These are phyloP conservation scores for Pithys albifrons DNA, from an alignment of 2,113 vertebrate genomes.

Conservation along the genomic window DNA sequence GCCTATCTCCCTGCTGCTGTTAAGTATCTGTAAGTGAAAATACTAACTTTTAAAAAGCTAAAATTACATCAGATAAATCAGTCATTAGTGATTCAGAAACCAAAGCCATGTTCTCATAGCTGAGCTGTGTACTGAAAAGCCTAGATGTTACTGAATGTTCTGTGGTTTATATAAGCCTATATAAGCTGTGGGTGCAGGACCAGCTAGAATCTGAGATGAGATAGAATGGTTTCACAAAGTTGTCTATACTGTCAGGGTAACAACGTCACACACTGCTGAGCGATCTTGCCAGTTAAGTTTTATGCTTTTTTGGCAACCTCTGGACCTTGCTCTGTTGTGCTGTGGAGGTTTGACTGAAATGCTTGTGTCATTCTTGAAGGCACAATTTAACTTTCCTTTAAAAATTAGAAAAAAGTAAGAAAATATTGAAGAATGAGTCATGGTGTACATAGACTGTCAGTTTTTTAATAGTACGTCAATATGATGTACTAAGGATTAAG, in stretches of 20 bases:
- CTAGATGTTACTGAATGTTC: not conserved
- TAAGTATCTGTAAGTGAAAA: not conserved
- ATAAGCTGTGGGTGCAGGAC: not conserved
- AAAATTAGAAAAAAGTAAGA: not conserved
- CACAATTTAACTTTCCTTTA: not conserved
- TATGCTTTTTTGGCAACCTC: not conserved
- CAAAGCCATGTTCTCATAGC: not conserved
- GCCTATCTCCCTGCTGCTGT: not conserved
- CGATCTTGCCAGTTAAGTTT: not conserved
- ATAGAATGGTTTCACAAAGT: not conserved
- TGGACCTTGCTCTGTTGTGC: not conserved
- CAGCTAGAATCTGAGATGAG: not conserved
- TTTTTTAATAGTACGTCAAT: not conserved
- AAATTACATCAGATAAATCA: not conserved
- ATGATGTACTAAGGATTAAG: not conserved
- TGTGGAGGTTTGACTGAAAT: not conserved
- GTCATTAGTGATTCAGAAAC: not conserved
- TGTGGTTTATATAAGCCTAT: not conserved
- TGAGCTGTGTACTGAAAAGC: not conserved
- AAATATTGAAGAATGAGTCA: not conserved
- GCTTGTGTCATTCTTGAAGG: not conserved
- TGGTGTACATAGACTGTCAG: not conserved
- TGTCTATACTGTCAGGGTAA: not conserved
- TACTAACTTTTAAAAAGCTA: not conserved
- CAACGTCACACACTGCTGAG: fast-evolving